Base-by-base conservation (phyloP, 2,113 vertebrate species). In the Danionella cerebrum region DNA sequence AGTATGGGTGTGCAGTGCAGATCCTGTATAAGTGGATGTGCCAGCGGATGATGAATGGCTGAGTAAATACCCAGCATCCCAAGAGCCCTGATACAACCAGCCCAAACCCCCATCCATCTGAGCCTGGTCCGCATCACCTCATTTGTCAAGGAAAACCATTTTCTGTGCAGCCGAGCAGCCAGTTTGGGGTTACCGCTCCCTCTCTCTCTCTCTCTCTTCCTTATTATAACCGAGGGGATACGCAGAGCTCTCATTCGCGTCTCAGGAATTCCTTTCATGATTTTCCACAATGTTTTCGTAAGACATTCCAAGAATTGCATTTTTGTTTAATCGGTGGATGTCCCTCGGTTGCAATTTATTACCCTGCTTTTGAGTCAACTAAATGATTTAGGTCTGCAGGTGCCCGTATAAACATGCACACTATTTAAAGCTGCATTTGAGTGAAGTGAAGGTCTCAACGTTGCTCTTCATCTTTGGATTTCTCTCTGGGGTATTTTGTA, bases 31-130 rank as follows among this genome's bases (percentile, higher is more conserved):
- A 47, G 80, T 80, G 77, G 70, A 84, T 74, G 75, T 84, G 80
- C 78, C 84, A 83, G 76, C 19, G 1, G 58, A 84, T 84, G 84
- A 86, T 86, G 83, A 79, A 87, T 86, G 84, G 82, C 74, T 79
- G 69, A 65, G 73, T 76, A 75, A 82, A 80, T 76, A 76, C 76
- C 72, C 77, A 69, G 74, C 72, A 78, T 84, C 80, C 83, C 83
- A 73, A 70, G 75, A 84, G 82, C 77, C 67, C 78, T 75, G 65
- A 77, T 59, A 79, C 79, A 75, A 51, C 39, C 27, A n/a, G 70
- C 72, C 73, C 70, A 76, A 74, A 72, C 69, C 78, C 59, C 80
- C 76, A 82, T 79, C 81, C 78, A 78, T 81, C 80, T 77, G 69
- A 79, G 75, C 62, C 65, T 54, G 51, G 69, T 70, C 68, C 63